Percentiles rank a stretch among this genome's conserved stretches.
These are phyloP conservation scores for Ganaspis sp. DNA, from an alignment of 1,140 invertebrate species.

Conservation along the genomic window DNA sequence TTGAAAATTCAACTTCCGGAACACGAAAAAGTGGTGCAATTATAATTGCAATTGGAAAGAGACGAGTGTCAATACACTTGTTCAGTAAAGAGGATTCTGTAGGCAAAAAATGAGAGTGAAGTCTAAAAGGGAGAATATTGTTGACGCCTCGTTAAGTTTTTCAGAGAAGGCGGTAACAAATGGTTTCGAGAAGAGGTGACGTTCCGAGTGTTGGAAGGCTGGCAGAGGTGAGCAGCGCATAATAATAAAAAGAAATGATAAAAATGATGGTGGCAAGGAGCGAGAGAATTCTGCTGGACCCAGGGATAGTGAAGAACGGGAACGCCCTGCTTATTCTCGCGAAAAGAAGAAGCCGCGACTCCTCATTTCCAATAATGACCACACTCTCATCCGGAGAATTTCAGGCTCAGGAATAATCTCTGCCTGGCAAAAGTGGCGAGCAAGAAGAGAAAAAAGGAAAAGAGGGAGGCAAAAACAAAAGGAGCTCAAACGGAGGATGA, in stretches of 20 bases:
- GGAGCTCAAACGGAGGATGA: neutral
- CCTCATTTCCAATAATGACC: slow-evolving; percentile 54
- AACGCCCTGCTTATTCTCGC: slow-evolving; percentile 44
- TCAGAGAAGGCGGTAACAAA: neutral
- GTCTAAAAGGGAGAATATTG: neutral
- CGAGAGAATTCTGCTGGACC: neutral
- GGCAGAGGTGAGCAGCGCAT: neutral
- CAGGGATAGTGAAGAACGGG: neutral
- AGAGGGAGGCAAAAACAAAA: neutral
- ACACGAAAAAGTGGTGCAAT: neutral
- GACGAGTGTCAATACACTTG: neutral
- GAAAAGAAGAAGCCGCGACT: slow-evolving; percentile 41
- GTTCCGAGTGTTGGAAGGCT: neutral
- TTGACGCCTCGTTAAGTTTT: slow-evolving; percentile 23
- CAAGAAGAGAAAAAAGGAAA: neutral
- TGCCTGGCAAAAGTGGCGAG: neutral
- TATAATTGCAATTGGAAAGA: neutral
- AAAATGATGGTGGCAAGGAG: neutral
- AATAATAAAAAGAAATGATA: slow-evolving; percentile 13
- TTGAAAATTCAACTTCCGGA: neutral
- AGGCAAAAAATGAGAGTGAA: neutral
- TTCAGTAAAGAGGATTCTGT: neutral
- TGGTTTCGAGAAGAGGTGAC: slow-evolving; percentile 2
- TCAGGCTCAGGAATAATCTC: neutral
- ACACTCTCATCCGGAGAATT: slow-evolving; percentile 40